Conservation (phyloP, 1,140 invertebrate genomes). For the Brachionus rotundiformis region DNA sequence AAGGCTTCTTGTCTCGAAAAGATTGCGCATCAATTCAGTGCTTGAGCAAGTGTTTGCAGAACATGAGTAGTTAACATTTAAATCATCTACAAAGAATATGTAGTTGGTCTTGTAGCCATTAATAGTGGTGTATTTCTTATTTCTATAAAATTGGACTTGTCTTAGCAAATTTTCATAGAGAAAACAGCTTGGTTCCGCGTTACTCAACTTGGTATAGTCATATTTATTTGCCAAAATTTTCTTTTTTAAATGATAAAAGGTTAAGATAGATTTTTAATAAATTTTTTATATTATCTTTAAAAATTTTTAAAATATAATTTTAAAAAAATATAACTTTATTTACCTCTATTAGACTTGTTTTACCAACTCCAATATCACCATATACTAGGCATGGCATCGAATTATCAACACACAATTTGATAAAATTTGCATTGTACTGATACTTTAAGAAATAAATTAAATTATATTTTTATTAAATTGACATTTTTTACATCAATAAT, state of each 20-base stretch:
- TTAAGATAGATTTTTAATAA: not conserved
- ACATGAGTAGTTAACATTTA: constrained; percentile 17
- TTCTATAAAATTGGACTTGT: constrained; percentile 11
- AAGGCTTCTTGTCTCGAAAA: constrained; percentile 8
- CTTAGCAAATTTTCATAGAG: constrained; percentile 2
- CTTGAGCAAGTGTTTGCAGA: not conserved
- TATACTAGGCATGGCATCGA: constrained; percentile 40
- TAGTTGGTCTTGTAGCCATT: not conserved
- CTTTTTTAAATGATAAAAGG: not conserved
- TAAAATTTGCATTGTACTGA: constrained; percentile 27
- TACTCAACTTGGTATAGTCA: not conserved
- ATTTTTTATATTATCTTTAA: not conserved
- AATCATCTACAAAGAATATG: constrained; percentile 43
- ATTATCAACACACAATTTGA: constrained; percentile 28
- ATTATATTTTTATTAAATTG: not conserved
- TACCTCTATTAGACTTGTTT: constrained; percentile 26
- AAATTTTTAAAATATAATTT: too few relatives aligned
- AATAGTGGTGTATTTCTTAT: constrained; percentile 16
- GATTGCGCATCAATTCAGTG: constrained; percentile 8
- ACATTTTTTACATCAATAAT: constrained; percentile 21
- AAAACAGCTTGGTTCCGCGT: not conserved
- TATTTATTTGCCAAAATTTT: constrained; percentile 34
- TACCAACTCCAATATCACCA: constrained; percentile 33
- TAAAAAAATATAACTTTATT: too few relatives aligned
- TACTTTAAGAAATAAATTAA: not conserved